phyloP scores from a whole-genome alignment of 2,888 invertebrate species.

The Agrilus cyanescens region DNA sequence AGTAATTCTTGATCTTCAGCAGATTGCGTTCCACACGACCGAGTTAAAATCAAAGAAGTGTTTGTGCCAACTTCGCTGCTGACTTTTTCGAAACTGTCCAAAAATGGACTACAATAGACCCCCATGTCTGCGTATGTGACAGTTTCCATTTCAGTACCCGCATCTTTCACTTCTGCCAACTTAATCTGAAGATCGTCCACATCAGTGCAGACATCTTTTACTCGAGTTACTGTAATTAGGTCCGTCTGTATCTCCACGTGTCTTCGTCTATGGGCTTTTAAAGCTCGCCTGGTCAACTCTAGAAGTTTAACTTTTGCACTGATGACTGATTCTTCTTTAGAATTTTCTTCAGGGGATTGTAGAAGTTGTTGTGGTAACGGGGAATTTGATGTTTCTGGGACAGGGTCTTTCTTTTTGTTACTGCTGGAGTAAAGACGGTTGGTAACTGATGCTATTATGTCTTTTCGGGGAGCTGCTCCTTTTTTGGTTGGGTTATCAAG shows the following conservation, averaged over 20 bases:
- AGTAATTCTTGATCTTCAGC: neutral
- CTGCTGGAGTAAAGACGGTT: conserved; percentile 52
- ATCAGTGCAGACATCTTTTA: conserved; percentile 47
- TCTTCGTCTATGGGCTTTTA: conserved; percentile 40
- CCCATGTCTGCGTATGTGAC: conserved; percentile 37
- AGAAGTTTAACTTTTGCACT: conserved; percentile 45
- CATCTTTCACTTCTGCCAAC: conserved; percentile 29
- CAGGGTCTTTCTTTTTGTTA: conserved; percentile 37
- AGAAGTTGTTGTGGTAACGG: conserved; percentile 16
- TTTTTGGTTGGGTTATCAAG: conserved; percentile 21
- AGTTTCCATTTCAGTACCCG: conserved; percentile 32
- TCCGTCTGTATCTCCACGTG: conserved; percentile 48
- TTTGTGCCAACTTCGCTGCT: neutral
- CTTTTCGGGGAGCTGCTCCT: conserved; percentile 39
- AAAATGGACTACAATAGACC: conserved; percentile 34
- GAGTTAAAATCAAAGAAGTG: conserved; percentile 9
- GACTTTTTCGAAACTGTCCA: conserved; percentile 14
- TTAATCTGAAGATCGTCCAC: conserved; percentile 41
- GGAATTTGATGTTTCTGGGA: conserved; percentile 24
- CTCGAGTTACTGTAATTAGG: conserved; percentile 36
- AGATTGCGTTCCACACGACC: conserved; percentile 15
- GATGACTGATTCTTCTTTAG: conserved; percentile 42
- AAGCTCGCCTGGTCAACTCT: conserved; percentile 47
- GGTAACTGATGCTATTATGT: conserved; percentile 61
- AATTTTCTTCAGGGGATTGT: conserved; percentile 11